phyloP scores from a whole-genome alignment of 2,888 invertebrate genomes.

The Gymnocheta viridis region DNA sequence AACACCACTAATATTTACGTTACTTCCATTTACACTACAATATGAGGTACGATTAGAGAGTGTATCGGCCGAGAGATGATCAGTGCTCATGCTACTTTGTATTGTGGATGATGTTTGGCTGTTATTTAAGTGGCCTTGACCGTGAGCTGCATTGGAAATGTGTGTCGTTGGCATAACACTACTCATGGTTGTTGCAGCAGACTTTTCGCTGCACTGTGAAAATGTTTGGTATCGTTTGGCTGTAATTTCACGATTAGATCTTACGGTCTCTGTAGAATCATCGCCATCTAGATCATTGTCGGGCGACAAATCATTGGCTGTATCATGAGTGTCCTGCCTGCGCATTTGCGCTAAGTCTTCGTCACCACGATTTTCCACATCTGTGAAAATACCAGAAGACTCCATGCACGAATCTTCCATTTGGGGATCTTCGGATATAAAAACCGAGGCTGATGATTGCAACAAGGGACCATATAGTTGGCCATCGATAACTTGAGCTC shows the following conservation, averaged over 20 bases:
- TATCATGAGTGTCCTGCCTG: conserved; percentile 78
- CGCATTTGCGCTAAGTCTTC: conserved; percentile 82
- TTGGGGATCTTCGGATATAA: conserved; percentile 83
- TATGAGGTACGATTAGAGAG: conserved; percentile 80
- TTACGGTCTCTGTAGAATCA: conserved; percentile 82
- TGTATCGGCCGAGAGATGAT: conserved; percentile 76
- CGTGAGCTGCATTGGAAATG: conserved; percentile 65
- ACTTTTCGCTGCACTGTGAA: conserved; percentile 55
- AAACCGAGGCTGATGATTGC: conserved; percentile 82
- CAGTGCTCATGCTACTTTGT: conserved; percentile 75
- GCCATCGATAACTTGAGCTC: conserved; percentile 93
- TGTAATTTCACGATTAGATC: conserved; percentile 81
- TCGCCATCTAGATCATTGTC: conserved; percentile 74
- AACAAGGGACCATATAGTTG: conserved; percentile 89
- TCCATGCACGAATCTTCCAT: conserved; percentile 92
- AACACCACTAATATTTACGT: conserved; percentile 65
- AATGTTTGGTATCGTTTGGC: conserved; percentile 35
- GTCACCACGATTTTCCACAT: conserved; percentile 90
- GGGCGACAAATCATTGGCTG: conserved; percentile 75
- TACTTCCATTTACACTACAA: conserved; percentile 79
- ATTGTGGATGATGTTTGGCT: conserved; percentile 78
- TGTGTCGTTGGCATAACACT: conserved; percentile 47
- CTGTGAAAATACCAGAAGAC: conserved; percentile 94
- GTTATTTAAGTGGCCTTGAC: conserved; percentile 76
- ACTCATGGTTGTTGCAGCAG: conserved; percentile 17